Evolutionary conservation across 2,113 vertebrate genomes (phyloP), one percentile per base, ranked within the genome.

Genomic region (Trematomus loennbergii): DNA sequence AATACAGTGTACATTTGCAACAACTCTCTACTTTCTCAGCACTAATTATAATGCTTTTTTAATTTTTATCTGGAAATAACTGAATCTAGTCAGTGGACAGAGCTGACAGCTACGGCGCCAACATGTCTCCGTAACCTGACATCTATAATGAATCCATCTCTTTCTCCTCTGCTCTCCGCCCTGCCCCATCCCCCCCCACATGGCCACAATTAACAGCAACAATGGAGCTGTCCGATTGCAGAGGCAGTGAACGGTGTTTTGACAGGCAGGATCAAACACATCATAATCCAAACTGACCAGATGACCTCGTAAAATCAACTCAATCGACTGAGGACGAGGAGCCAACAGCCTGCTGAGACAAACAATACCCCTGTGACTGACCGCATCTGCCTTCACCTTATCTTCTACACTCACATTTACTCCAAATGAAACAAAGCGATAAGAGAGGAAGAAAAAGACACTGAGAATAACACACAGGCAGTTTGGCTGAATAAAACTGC

Each of bases 221-320:
- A 89, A 85, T 66, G 64, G 83, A 76, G 72, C 80, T n/a, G 84
- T 78, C 16, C 11, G 13, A 74, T 52, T 70, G 71, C 63, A 55
- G 75, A 85, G 62, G 70, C 80, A 62, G 18, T 49, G 68, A 78
- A 46, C 12, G 1, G 36, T 76, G 65, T 82, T 80, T 87, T 83
- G 88, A 90, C 84, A 83, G 49, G 57, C 62, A 16, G 86, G 62
- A 87, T 89, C 78, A 88, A 88, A 86, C 66, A 20, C 83, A 73
- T 90, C 87, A 91, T 91, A 87, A 89, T 88, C 88, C 67, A 29
- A 40, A 84, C 67, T 82, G 73, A 85, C 82, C 22, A 29, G 12
- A 57, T 79, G 80, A 88, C 85, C 85, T 74, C 55, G 40, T 65
- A 74, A 82, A 91, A 76, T 85, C 68, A 84, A 33, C 68, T 60